Conservation (phyloP, 2,113 vertebrate genomes). For the Lophius piscatorius region DNA sequence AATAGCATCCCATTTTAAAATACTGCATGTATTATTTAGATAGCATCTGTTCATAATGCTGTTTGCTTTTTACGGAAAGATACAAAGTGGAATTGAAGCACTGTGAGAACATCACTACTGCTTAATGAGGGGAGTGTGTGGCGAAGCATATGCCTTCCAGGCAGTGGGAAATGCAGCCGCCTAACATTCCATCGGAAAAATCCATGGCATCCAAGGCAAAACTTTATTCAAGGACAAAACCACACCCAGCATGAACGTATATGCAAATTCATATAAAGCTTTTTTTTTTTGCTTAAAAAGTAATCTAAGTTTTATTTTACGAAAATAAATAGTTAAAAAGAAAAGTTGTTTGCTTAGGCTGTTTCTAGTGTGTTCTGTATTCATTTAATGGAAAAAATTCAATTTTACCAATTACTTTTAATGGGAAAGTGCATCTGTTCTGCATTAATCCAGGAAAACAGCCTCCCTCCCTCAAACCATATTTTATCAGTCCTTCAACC, state of each 20-base stretch:
- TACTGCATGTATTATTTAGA: too few species aligned
- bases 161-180: conserved; percentile 19
- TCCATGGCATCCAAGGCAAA: conserved; percentile 47
- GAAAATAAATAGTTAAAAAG: too few species aligned
- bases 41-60: too few species aligned
- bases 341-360: too few species aligned
- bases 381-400: too few species aligned
- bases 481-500: conserved; percentile 11
- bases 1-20: too few species aligned
- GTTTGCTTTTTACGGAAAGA: too few species aligned
- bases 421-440: conserved; percentile 17
- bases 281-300: too few species aligned
- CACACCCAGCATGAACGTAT: too few species aligned
- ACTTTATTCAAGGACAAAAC: conserved; percentile 21
- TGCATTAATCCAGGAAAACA: conserved; percentile 25
- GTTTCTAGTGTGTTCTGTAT: too few species aligned
- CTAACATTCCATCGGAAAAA: conserved; percentile 40
- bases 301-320: neutral
- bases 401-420: conserved; percentile 9
- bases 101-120: neutral
- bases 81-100: neutral
- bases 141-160: neutral
- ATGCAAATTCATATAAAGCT: neutral
- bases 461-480: neutral
- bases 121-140: neutral